phyloP scores from a whole-genome alignment of 2,113 vertebrate species.

The Pygoscelis antarcticus region DNA sequence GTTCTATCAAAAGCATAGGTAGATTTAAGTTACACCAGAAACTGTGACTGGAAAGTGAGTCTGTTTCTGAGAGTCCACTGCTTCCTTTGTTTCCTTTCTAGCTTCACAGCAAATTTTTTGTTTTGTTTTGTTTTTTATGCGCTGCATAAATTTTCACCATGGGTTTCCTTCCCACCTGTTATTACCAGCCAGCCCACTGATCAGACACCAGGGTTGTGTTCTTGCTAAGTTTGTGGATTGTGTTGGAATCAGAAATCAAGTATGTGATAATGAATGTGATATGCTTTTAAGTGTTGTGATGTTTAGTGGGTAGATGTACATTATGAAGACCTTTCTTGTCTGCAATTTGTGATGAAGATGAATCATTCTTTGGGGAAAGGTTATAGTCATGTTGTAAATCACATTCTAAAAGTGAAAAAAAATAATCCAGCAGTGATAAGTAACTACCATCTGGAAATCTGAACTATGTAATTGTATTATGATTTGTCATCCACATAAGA shows the following conservation, averaged over 20 bases:
- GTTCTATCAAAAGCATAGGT: neutral
- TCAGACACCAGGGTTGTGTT: neutral
- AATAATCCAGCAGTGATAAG: slow-evolving; percentile 22
- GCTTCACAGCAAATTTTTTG: neutral
- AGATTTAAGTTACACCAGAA: neutral
- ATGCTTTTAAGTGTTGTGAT: neutral
- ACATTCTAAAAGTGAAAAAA: neutral
- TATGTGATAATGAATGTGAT: neutral
- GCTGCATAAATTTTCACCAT: neutral
- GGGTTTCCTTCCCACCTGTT: neutral
- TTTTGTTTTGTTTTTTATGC: neutral
- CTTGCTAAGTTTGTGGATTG: neutral
- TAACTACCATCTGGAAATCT: slow-evolving; percentile 38
- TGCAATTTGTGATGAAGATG: slow-evolving; percentile 14
- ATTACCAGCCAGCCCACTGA: neutral
- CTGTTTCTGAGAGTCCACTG: neutral
- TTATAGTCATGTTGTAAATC: slow-evolving; percentile 23
- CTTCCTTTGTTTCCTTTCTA: neutral
- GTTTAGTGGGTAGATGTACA: neutral
- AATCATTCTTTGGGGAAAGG: slow-evolving; percentile 45
- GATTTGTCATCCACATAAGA: neutral
- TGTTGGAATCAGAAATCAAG: neutral
- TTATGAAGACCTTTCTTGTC: slow-evolving; percentile 25
- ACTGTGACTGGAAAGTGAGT: neutral
- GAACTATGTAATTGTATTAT: slow-evolving; percentile 6